Evolutionary conservation across 2,113 vertebrate species (phyloP).

Genomic region (Pomatorhinus ruficollis): DNA sequence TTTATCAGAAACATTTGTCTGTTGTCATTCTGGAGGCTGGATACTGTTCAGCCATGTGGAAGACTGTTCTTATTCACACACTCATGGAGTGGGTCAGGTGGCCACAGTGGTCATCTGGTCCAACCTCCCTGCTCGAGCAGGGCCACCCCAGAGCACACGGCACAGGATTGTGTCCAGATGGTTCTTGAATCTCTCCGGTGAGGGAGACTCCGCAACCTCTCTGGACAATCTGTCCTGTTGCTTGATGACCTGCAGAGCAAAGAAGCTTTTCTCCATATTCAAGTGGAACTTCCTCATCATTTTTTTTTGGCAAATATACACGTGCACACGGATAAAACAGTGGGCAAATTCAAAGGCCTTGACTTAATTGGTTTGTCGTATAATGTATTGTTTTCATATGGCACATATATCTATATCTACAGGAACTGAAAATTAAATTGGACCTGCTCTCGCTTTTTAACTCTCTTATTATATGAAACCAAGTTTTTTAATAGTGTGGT

Average conservation of each 20-base stretch:
- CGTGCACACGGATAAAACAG: not conserved
- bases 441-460: not conserved
- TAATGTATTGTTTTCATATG: not conserved
- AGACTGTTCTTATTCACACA: not conserved
- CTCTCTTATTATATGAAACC: not conserved
- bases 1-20: slow-evolving; percentile 2
- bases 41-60: not conserved
- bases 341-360: not conserved
- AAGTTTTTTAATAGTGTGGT: not conserved
- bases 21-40: not conserved
- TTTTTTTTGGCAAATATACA: not conserved
- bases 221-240: not conserved
- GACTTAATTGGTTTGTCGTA: not conserved
- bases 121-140: not conserved
- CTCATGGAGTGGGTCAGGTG: not conserved
- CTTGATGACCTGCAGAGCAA: not conserved
- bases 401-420: not conserved
- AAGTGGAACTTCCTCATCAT: not conserved
- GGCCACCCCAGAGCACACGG: not conserved
- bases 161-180: not conserved
- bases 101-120: not conserved
- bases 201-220: not conserved
- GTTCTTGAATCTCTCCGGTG: not conserved
- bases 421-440: not conserved
- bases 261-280: not conserved